Conservation (phyloP, 1,140 invertebrate species). For the Trachymyrmex cornetzi region DNA sequence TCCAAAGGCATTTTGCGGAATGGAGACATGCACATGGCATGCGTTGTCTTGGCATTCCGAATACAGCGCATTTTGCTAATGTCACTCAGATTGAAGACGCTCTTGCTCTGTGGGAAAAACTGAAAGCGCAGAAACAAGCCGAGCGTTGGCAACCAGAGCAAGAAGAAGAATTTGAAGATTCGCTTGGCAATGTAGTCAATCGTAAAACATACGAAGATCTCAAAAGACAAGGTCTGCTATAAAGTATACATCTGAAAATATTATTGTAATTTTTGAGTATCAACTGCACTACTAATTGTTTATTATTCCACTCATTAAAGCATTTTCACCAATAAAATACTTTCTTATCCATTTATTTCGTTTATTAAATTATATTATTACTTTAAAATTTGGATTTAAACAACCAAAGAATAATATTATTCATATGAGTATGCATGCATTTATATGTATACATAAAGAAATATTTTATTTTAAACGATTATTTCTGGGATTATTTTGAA, state of each 20-base stretch:
- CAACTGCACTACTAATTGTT: background rate
- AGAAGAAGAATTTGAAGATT: conserved; percentile 99
- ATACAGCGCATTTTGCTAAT: conserved; percentile 99
- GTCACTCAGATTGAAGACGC: conserved; percentile 99
- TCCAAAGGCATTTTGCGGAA: conserved; percentile 99
- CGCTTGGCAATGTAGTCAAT: conserved; percentile 99
- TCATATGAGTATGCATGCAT: background rate
- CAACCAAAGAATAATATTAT: background rate
- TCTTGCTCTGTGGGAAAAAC: conserved; percentile 98
- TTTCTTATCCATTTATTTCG: background rate
- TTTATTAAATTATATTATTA: background rate
- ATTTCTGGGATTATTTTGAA: background rate
- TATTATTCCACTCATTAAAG: conserved; percentile 23
- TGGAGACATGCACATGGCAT: conserved; percentile 99
- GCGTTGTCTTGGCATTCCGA: conserved; percentile 99
- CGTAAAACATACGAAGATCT: conserved; percentile 99
- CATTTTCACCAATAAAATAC: background rate
- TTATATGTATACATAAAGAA: background rate
- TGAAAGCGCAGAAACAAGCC: conserved; percentile 97
- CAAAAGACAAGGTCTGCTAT: conserved; percentile 98
- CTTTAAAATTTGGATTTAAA: background rate
- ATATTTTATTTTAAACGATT: background rate
- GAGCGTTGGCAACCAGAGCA: conserved; percentile 99
- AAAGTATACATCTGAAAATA: conserved; percentile 74
- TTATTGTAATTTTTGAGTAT: background rate